Conservation (phyloP, 2,113 vertebrate genomes). For the Pelusios castaneus region DNA sequence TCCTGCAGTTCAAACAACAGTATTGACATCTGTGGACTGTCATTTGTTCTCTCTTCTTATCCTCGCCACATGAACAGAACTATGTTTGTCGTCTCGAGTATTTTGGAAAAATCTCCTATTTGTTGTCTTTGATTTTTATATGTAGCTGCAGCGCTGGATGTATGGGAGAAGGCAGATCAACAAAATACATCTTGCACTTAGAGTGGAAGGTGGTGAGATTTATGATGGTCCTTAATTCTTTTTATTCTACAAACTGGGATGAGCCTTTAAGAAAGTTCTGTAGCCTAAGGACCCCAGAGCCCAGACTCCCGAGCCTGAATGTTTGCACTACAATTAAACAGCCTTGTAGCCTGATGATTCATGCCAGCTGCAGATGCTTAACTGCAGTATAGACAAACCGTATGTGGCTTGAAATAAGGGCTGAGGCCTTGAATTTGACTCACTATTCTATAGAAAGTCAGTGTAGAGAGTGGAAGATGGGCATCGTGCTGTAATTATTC, state of each 20-base stretch:
- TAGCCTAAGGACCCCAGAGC: neutral
- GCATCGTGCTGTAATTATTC: neutral
- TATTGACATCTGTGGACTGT: neutral
- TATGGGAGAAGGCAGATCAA: neutral
- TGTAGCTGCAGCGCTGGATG: neutral
- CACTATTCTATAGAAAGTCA: rapidly evolving
- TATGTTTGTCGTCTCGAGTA: neutral
- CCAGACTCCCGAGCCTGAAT: neutral
- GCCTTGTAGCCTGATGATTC: neutral
- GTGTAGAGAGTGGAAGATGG: neutral
- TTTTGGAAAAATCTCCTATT: neutral
- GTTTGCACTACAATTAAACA: neutral
- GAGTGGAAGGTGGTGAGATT: neutral
- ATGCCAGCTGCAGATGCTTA: neutral
- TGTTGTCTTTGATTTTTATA: neutral
- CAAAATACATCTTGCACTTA: neutral
- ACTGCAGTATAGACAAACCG: neutral
- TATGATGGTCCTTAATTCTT: neutral
- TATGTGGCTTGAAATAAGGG: neutral
- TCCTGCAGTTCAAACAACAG: neutral
- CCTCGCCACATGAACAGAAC: neutral
- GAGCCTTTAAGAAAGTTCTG: neutral
- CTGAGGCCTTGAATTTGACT: neutral
- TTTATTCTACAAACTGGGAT: rapidly evolving
- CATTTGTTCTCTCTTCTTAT: neutral